phyloP scores from a whole-genome alignment of 2,888 invertebrate genomes.

The Melinaea menophilus region DNA sequence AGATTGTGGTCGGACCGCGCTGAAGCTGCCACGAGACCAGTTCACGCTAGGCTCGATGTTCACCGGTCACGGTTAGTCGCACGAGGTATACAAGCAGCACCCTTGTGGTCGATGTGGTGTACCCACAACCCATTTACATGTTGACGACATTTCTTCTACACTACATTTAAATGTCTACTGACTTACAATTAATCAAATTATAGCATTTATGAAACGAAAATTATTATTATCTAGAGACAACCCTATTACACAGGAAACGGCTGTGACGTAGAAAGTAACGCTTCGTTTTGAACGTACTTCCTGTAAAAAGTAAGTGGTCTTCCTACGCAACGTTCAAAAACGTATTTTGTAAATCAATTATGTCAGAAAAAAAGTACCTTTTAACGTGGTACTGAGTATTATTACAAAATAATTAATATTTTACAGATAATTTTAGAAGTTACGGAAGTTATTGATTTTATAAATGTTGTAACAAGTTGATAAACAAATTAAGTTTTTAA shows the following conservation, averaged over 20 bases:
- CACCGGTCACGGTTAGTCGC: conserved; percentile 79
- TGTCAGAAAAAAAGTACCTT: conserved; percentile 26
- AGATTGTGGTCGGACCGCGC: conserved; percentile 83
- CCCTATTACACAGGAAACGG: conserved; percentile 37
- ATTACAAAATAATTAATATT: background rate
- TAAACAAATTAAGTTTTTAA: background rate
- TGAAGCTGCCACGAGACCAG: conserved; percentile 66
- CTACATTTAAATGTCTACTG: no score
- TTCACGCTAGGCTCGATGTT: conserved; percentile 81
- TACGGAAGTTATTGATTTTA: no score
- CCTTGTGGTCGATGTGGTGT: conserved; percentile 86
- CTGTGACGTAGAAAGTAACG: conserved; percentile 23
- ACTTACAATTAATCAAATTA: no score
- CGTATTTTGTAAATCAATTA: background rate
- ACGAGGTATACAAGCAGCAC: conserved; percentile 80
- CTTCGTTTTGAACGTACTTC: conserved; percentile 33
- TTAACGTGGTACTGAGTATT: background rate
- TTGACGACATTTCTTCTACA: conserved; percentile 20
- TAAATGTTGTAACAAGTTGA: background rate
- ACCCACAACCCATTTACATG: conserved; percentile 83
- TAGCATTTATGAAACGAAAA: no score
- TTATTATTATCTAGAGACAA: conserved; percentile 15
- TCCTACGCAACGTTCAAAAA: conserved; percentile 28
- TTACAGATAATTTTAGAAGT: no score
- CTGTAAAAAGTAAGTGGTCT: background rate